Base-by-base conservation (phyloP, 2,113 vertebrate species). In the Scomber japonicus region DNA sequence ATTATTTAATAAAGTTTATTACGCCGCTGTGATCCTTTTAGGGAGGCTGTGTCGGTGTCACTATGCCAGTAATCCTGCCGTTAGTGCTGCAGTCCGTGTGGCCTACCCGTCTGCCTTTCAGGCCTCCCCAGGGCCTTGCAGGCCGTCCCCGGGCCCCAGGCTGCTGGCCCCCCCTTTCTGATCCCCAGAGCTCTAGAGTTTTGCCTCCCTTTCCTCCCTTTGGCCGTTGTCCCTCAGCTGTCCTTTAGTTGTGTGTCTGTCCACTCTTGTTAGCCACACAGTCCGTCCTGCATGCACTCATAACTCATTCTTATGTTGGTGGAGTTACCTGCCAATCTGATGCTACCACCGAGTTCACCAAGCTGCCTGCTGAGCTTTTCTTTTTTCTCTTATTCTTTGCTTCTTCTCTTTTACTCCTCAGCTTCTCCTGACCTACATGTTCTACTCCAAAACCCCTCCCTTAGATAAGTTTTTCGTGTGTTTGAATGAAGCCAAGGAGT, bases 1-100 rank as follows among this genome's bases (percentile, higher is more conserved):
- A 98, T 99, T 99, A 99, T 99, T 99, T 97, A 99, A 99, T 99
- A 98, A 99, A 99, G 96, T 99, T 99, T 97, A 99, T 99, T 98
- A 97, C 97, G 96, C 96, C 93, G 95, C 93, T 95, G 94, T 97
- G 97, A 99, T 99, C 98, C 97, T 96, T 98, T 99, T 98, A 98
- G 97, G 97, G 97, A 97, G 96, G 96, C 97, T 97, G 96, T 95
- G 96, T 95, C 95, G 96, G 96, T 98, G 97, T 97, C 96, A 97
- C 95, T 93, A 74, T 90, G 95, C 96, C 95, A 96, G 97, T 98
- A 98, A 99, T 98, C 97, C 96, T 90, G 95, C 94, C 94, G 95
- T 94, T 94, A 93, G 93, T 94, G 92, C 94, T 92, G 93, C 95
- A 90, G 95, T 95, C 97, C 96, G 96, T 97, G 97, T 97, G 98